phyloP scores from a whole-genome alignment of 2,888 invertebrate genomes.

The Polyploca ridens region DNA sequence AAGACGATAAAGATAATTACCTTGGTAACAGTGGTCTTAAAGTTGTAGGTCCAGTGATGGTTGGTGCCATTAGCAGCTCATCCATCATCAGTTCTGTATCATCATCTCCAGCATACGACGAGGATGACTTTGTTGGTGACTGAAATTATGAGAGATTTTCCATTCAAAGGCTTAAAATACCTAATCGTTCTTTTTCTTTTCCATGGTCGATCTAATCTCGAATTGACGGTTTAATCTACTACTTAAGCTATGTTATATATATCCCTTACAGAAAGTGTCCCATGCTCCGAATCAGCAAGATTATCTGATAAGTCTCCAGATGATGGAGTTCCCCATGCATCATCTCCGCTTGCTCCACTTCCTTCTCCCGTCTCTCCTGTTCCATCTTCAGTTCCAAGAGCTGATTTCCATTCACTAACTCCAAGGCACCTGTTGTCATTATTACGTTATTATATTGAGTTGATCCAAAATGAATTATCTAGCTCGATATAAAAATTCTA shows the following conservation, averaged over 20 bases:
- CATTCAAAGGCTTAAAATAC: conserved; percentile 47
- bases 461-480: not conserved
- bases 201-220: too few relatives aligned
- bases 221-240: not conserved
- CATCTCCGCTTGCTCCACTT: conserved; percentile 93
- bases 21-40: conserved; percentile 89
- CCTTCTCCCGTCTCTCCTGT: conserved; percentile 87
- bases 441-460: not conserved
- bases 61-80: conserved; percentile 90
- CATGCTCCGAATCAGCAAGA: conserved; percentile 87
- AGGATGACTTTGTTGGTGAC: conserved; percentile 87
- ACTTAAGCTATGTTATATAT: not conserved
- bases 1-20: conserved; percentile 50
- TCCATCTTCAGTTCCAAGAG: conserved; percentile 86
- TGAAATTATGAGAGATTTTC: conserved; percentile 60
- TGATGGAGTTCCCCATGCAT: conserved; percentile 95
- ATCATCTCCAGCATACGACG: conserved; percentile 88
- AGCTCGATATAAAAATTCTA: not conserved
- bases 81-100: conserved; percentile 93
- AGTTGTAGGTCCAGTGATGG: conserved; percentile 89
- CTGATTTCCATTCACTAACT: conserved; percentile 85
- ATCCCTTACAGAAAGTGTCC: conserved; percentile 85
- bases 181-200: conserved; percentile 12
- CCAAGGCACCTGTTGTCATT: conserved; percentile 66
- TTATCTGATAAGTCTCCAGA: conserved; percentile 93